Conservation (phyloP, 1,140 invertebrate genomes). For the Zophobas atratus region DNA sequence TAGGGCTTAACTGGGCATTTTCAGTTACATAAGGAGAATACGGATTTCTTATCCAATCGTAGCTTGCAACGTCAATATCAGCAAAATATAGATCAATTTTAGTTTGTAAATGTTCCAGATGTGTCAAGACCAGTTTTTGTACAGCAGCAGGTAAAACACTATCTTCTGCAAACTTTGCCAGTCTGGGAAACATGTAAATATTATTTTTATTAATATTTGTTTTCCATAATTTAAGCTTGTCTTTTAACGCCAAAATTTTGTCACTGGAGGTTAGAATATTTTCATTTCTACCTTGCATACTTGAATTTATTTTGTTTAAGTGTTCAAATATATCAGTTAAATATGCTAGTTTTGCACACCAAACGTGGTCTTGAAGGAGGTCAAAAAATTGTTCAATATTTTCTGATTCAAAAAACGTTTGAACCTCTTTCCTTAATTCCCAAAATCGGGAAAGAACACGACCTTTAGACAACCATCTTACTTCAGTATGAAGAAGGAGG, state of each 20-base stretch:
- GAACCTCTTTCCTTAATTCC: slow-evolving; percentile 50
- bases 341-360: slow-evolving; percentile 55
- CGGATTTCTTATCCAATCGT: background rate
- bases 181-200: slow-evolving; percentile 48
- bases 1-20: slow-evolving; percentile 38
- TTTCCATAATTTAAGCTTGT: slow-evolving; percentile 49
- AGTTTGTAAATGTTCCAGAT: too few species aligned
- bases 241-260: slow-evolving; percentile 52
- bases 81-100: too few species aligned
- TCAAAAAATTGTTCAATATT: slow-evolving; percentile 52
- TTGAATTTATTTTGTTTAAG: slow-evolving; percentile 53
- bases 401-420: slow-evolving; percentile 54
- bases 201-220: slow-evolving; percentile 48
- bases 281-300: slow-evolving; percentile 50
- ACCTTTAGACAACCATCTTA: slow-evolving; percentile 52
- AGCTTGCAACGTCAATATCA: too few species aligned
- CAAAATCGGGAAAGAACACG: slow-evolving; percentile 51
- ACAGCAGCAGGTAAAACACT: too few species aligned
- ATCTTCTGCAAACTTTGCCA: too few species aligned
- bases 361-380: slow-evolving; percentile 53
- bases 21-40: slow-evolving; percentile 43
- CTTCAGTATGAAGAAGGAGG: slow-evolving; percentile 55
- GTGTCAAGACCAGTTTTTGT: too few species aligned
- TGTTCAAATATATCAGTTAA: slow-evolving; percentile 55
- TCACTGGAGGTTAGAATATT: slow-evolving; percentile 57